phyloP scores from a whole-genome alignment of 2,113 vertebrate species.

The Petromus typicus region DNA sequence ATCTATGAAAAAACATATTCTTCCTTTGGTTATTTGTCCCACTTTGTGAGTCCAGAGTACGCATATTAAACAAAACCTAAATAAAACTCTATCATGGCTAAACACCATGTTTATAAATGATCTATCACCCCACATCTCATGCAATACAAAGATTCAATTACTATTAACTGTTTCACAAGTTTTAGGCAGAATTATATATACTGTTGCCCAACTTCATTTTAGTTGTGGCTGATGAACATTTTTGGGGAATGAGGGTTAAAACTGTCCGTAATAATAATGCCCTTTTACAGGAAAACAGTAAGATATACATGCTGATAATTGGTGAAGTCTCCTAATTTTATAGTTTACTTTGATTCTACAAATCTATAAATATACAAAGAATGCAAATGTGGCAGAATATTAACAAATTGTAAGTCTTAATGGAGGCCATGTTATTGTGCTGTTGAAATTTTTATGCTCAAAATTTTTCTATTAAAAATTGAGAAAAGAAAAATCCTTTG shows the following conservation, averaged over 20 bases:
- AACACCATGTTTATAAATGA: not conserved
- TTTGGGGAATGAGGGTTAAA: conserved; percentile 38
- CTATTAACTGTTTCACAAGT: not conserved
- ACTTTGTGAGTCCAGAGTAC: not conserved
- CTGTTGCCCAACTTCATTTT: not conserved
- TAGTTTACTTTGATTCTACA: conserved; percentile 9
- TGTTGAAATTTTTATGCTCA: not conserved
- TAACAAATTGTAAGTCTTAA: conserved; percentile 49
- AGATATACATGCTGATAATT: not conserved
- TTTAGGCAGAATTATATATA: not conserved
- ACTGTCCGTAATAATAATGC: not conserved
- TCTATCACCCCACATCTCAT: not conserved
- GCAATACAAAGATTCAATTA: not conserved
- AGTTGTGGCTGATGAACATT: not conserved
- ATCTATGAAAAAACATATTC: not conserved
- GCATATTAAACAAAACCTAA: not conserved
- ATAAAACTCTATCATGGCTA: not conserved
- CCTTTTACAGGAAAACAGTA: conserved; percentile 43
- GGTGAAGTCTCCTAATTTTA: conserved; percentile 36
- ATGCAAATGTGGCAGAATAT: not conserved
- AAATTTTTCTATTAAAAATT: conserved; percentile 28
- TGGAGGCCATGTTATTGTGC: not conserved
- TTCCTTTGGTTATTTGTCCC: not conserved
- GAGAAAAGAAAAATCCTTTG: not conserved
- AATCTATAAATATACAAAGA: conserved; percentile 7